Evolutionary conservation across 2,113 vertebrate genomes (phyloP).

Genomic region (Urocitellus parryii): DNA sequence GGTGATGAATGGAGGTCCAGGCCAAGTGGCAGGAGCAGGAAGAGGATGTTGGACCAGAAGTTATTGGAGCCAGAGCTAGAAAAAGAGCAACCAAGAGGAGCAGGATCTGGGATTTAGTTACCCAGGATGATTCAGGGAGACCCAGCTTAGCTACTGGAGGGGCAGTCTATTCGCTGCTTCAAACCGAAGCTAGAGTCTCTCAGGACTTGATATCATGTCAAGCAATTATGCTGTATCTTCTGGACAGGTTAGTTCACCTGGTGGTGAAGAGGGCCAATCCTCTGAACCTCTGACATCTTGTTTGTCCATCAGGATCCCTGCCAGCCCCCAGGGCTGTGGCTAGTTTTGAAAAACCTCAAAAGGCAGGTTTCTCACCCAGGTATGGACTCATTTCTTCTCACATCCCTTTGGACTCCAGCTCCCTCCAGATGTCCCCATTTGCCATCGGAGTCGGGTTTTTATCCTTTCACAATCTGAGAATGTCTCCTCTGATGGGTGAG

Average conservation of each 20-base stretch:
- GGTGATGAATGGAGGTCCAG: not conserved
- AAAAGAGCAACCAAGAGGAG: not conserved
- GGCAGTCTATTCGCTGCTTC: not conserved
- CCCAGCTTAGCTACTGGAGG: not conserved
- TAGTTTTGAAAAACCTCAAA: not conserved
- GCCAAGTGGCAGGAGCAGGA: not conserved
- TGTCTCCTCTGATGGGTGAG: not conserved
- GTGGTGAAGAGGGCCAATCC: not conserved
- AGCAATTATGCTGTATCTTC: no score
- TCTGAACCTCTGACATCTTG: not conserved
- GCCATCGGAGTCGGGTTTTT: not conserved
- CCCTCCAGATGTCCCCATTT: not conserved
- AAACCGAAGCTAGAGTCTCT: not conserved
- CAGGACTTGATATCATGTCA: rapidly evolving
- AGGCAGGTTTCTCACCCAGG: not conserved
- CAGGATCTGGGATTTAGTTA: not conserved
- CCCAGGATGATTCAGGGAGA: not conserved
- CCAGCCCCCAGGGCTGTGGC: not conserved
- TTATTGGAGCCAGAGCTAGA: not conserved
- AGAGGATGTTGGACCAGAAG: not conserved
- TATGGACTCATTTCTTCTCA: not conserved
- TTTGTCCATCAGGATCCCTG: not conserved
- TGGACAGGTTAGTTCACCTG: not conserved
- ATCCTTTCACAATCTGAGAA: not conserved
- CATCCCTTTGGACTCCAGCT: not conserved